Evolutionary conservation across 2,888 invertebrate genomes (phyloP).

Genomic region (Dysmachus trigonus): DNA sequence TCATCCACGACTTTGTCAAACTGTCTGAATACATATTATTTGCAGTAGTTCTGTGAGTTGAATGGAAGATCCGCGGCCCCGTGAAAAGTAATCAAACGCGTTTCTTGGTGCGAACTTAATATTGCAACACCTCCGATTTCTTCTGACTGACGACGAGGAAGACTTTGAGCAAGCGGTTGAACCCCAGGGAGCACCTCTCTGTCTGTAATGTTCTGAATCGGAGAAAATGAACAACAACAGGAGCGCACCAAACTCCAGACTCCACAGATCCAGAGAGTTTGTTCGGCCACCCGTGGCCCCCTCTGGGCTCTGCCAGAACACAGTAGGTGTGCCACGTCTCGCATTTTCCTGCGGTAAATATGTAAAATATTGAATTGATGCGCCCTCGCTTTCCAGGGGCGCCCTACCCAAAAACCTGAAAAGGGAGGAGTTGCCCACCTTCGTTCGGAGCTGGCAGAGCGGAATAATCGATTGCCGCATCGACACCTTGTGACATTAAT

Average conservation of each 20-base stretch:
- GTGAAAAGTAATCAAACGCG: background rate
- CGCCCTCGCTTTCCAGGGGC: background rate
- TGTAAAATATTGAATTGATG: slow-evolving; percentile 24
- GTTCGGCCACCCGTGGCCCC: background rate
- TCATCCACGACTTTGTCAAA: background rate
- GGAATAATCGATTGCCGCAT: slow-evolving; percentile 35
- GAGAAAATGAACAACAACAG: slow-evolving; percentile 2
- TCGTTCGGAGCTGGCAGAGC: background rate
- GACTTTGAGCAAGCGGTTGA: background rate
- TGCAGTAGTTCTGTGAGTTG: background rate
- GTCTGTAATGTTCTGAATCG: background rate
- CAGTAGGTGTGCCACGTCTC: background rate
- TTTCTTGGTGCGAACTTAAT: background rate
- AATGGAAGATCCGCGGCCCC: background rate
- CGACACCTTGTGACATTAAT: slow-evolving; percentile 36
- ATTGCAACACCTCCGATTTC: background rate
- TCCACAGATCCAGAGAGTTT: background rate
- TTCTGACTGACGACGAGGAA: background rate
- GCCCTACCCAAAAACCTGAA: background rate
- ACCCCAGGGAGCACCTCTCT: background rate
- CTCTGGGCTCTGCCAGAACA: too few relatives aligned
- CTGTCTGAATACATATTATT: background rate
- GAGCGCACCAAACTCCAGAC: background rate
- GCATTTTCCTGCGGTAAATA: slow-evolving; percentile 13
- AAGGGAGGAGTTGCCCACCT: background rate